Evolutionary conservation across 1,140 invertebrate genomes (phyloP).

Genomic region (Zaprionus taronus): DNA sequence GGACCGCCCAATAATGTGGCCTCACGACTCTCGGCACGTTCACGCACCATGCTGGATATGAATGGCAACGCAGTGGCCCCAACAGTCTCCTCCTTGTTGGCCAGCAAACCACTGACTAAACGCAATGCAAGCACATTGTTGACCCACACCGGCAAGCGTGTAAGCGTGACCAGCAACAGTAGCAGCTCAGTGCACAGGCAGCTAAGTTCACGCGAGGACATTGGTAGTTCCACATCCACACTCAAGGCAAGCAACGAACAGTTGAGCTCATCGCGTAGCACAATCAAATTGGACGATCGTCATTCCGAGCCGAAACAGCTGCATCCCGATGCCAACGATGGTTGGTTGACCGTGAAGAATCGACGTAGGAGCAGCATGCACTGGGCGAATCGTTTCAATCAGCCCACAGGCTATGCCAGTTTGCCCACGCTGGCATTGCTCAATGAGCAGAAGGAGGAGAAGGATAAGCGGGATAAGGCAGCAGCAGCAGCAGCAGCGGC

Average conservation of each 20-base stretch:
- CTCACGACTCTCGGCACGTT: constrained; percentile 70
- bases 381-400: constrained; percentile 88
- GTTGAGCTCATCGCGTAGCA: constrained; percentile 59
- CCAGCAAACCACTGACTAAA: constrained; percentile 34
- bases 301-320: constrained; percentile 84
- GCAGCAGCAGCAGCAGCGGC: constrained; percentile 21
- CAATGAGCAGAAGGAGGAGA: constrained; percentile 83
- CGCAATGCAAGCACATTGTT: constrained; percentile 16
- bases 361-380: constrained; percentile 86
- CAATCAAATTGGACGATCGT: constrained; percentile 53
- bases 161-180: constrained; percentile 1
- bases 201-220: constrained; percentile 71
- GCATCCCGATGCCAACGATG: constrained; percentile 86
- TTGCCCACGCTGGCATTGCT: constrained; percentile 86
- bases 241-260: constrained; percentile 81
- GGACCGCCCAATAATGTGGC: constrained; percentile 77
- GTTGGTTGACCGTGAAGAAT: constrained; percentile 89
- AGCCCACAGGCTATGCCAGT: constrained; percentile 88
- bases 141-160: constrained; percentile 14
- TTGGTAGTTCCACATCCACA: constrained; percentile 79
- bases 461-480: constrained; percentile 47
- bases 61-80: constrained; percentile 39
- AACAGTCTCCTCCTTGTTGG: not conserved
- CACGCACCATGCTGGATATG: constrained; percentile 83
- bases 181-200: not conserved